A percentile compares a stretch with the other conserved stretches of the same genome.
Conservation (phyloP, 1,140 invertebrate genomes). For the Chymomyza costata region DNA sequence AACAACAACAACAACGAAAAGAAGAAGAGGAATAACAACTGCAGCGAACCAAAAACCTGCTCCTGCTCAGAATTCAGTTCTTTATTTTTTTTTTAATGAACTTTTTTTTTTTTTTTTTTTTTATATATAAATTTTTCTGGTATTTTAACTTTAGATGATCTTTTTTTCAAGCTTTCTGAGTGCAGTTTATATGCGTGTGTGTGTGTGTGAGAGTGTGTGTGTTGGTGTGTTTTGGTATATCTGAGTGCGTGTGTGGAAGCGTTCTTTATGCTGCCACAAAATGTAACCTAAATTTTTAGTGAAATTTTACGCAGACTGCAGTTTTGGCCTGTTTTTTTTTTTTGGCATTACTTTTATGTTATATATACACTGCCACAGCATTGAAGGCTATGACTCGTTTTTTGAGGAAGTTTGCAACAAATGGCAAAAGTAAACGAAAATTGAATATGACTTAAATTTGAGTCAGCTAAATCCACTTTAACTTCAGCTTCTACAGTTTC, state of each 20-base stretch:
- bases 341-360: slow-evolving; percentile 1
- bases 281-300: slow-evolving; percentile 36
- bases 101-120: neutral
- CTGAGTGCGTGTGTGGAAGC: neutral
- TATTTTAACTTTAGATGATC: slow-evolving; percentile 1
- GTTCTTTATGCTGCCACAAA: no score
- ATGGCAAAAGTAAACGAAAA: slow-evolving; percentile 1
- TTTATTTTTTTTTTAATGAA: no score
- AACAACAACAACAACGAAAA: slow-evolving; percentile 32
- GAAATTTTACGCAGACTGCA: slow-evolving; percentile 28
- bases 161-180: neutral
- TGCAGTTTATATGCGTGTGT: neutral
- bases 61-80: slow-evolving; percentile 36
- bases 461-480: no score
- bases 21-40: slow-evolving; percentile 13
- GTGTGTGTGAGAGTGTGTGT: slow-evolving; percentile 6
- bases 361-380: neutral
- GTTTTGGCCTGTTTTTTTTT: slow-evolving; percentile 24
- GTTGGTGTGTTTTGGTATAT: slow-evolving; percentile 4
- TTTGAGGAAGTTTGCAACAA: slow-evolving; percentile 4
- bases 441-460: no score
- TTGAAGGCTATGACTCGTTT: no score
- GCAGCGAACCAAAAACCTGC: slow-evolving; percentile 44
- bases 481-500: no score
- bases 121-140: slow-evolving; percentile 8